These are phyloP conservation scores for Prolemur simus DNA, from an alignment of 2,113 vertebrate genomes.

Conservation along the genomic window DNA sequence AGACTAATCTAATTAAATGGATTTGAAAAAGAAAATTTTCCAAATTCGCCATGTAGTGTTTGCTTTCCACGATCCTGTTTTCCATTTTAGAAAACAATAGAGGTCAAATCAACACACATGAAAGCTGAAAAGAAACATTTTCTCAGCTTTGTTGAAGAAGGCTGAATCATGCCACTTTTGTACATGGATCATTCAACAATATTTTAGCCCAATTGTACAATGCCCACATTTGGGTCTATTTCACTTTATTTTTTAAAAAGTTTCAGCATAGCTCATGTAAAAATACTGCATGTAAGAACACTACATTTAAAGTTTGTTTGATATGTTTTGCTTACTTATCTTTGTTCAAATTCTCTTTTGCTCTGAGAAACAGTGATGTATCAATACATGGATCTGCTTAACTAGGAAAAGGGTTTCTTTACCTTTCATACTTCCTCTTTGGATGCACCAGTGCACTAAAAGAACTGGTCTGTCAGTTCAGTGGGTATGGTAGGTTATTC, in stretches of 20 bases:
- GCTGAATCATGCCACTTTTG: not conserved
- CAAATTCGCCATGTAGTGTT: not conserved
- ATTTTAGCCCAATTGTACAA: not conserved
- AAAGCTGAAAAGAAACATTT: not conserved
- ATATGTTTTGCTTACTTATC: not conserved
- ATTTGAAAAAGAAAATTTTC: not conserved
- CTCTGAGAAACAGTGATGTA: not conserved
- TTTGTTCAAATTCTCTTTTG: constrained; percentile 21
- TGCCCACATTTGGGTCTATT: not conserved
- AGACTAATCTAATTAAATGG: not conserved
- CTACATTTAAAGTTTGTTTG: not conserved
- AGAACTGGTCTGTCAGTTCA: not conserved
- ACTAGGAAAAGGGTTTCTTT: not conserved
- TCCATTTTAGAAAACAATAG: not conserved
- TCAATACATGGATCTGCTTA: not conserved
- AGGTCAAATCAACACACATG: not conserved
- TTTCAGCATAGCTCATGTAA: not conserved
- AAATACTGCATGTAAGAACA: not conserved
- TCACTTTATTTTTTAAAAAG: not conserved
- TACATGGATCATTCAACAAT: not conserved
- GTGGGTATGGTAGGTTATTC: not conserved
- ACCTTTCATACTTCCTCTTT: not conserved
- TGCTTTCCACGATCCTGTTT: not conserved
- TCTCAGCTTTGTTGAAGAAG: not conserved
- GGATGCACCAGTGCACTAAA: not conserved